These are phyloP conservation scores for Darevskia mixta DNA, from an alignment of 2,797 vertebrate genomes.

Conservation along the genomic window DNA sequence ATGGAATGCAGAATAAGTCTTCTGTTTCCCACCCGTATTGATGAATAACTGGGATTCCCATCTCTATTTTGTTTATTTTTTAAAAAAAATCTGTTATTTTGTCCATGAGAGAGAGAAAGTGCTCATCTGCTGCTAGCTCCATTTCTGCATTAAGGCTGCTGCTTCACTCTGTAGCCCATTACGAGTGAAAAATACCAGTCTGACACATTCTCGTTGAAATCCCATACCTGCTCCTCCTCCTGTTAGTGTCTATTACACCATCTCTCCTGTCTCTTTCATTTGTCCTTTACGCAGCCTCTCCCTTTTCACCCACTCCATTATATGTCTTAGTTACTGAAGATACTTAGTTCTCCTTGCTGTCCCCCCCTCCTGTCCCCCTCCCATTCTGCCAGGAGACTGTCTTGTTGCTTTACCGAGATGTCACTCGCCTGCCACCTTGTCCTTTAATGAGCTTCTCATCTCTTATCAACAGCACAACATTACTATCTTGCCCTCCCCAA, in stretches of 20 bases:
- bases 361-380: too few relatives aligned
- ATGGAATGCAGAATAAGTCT: neutral
- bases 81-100: neutral
- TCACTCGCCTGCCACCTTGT: neutral
- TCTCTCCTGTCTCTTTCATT: conserved; percentile 16
- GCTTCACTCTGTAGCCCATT: neutral
- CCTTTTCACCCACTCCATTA: conserved; percentile 4
- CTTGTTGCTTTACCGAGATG: neutral
- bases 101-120: neutral
- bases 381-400: neutral
- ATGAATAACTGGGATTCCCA: neutral
- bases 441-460: conserved; percentile 10
- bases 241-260: neutral
- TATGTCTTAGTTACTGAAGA: neutral
- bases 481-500: neutral
- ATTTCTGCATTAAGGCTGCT: neutral
- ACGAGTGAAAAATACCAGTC: neutral
- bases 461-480: neutral
- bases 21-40: neutral
- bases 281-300: conserved; percentile 8
- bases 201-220: conserved; percentile 5
- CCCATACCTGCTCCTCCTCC: neutral
- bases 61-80: neutral
- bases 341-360: too few relatives aligned
- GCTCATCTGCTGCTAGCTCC: neutral